phyloP scores from a whole-genome alignment of 1,140 invertebrate genomes.

The Grapholita molesta region DNA sequence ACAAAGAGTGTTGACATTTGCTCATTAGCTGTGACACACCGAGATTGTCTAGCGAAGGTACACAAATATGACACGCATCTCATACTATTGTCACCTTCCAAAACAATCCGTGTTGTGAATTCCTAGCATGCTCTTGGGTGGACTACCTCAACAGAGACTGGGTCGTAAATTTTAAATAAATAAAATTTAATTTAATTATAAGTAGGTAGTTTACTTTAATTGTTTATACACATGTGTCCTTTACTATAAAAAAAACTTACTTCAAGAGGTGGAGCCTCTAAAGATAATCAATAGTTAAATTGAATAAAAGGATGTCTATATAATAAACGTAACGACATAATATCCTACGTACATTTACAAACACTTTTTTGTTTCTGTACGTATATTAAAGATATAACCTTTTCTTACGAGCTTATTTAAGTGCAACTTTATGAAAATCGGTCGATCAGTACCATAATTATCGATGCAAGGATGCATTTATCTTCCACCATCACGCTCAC shows the following conservation, averaged over 20 bases:
- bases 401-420: background rate
- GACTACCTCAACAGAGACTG: constrained; percentile 30
- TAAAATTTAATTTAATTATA: too few relatives aligned
- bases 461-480: background rate
- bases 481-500: constrained; percentile 3
- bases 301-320: background rate
- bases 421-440: background rate
- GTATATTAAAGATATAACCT: background rate
- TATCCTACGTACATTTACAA: background rate
- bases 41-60: constrained; percentile 10
- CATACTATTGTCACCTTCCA: constrained; percentile 44
- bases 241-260: background rate
- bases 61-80: constrained; percentile 25
- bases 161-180: background rate
- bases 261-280: background rate
- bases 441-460: background rate
- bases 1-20: constrained; percentile 2
- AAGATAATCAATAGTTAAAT: background rate
- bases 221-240: too few relatives aligned
- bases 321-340: background rate
- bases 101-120: constrained; percentile 60
- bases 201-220: too few relatives aligned
- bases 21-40: constrained; percentile 5
- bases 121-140: constrained; percentile 35
- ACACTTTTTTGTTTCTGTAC: background rate